Base-by-base conservation (phyloP, 2,888 invertebrate genomes). In the Agriopis aurantiaria region DNA sequence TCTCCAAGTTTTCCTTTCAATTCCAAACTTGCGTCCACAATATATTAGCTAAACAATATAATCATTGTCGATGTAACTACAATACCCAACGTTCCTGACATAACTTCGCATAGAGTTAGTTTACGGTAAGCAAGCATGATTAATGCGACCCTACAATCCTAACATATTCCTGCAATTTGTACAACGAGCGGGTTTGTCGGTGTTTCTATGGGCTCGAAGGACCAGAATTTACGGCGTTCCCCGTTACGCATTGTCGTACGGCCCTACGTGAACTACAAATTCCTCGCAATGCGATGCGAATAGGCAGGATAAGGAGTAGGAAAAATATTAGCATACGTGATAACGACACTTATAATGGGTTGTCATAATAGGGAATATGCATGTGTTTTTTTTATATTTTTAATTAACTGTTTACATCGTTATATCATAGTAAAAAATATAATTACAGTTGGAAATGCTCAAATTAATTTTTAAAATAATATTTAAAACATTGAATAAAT, bases 71-170 rank as follows among this genome's bases (percentile, higher is more conserved):
- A 43, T 43, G 6, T 5, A n/a, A 62, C 62, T 11, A 55, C 62
- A 46, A 62, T 62, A 46, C 53, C 62, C 23, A 12, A 45, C 52
- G 53, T 62, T 53, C 62, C 17, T 23, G 23, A 9, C 62, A 46
- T 62, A 53, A 49, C 61, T 53, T 62, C 46, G 62, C 41, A 10
- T 49, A 62, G 45, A 62, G 45, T 53, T 53, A 62, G 62, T 62
- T 62, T 53, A 62, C 62, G 62, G 62, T 62, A 52, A 62, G 62
- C 53, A 53, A 62, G 62, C 62, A 62, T 62, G 62, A 62, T 62
- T 62, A 53, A 62, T 62, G 62, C 33, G 61, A 33, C 45, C 62
- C 53, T 53, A 46, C 53, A 53, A 62, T 62, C 62, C 62, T 62
- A 62, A 62, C 62, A 62, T 62, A 62, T 62, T 62, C 62, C 45